These are phyloP conservation scores for Hydrolagus colliei DNA, from an alignment of 2,797 vertebrate genomes.

Conservation along the genomic window DNA sequence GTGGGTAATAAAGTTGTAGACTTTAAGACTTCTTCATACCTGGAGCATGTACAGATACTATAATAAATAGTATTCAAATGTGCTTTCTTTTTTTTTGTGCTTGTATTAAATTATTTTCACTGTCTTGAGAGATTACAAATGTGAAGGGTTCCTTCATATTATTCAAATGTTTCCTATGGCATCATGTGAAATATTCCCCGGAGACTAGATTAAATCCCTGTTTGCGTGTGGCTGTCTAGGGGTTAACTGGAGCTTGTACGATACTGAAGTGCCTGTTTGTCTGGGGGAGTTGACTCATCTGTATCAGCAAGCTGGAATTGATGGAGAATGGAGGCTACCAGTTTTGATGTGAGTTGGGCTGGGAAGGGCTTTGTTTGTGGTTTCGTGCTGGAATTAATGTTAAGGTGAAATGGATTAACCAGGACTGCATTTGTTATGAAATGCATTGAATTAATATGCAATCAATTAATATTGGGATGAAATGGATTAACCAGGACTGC, in stretches of 20 bases:
- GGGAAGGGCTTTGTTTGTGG: background rate
- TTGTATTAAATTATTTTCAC: background rate
- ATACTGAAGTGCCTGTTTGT: background rate
- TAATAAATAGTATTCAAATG: background rate
- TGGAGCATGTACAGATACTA: too few species aligned
- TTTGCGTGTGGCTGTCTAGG: background rate
- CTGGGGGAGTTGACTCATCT: background rate
- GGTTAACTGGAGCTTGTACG: background rate
- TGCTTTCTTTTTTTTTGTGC: too few species aligned
- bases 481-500: background rate
- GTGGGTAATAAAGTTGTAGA: too few species aligned
- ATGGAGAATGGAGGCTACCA: constrained; percentile 23
- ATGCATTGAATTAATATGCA: background rate
- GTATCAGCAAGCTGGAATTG: background rate
- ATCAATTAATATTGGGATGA: too few species aligned
- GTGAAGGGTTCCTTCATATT: background rate
- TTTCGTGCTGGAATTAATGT: background rate
- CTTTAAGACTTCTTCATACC: too few species aligned
- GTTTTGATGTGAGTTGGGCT: constrained; percentile 1
- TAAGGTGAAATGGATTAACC: background rate
- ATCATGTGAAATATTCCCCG: background rate
- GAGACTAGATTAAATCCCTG: background rate
- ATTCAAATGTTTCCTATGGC: background rate
- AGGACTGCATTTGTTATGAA: background rate
- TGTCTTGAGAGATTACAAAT: background rate